phyloP scores from a whole-genome alignment of 2,113 vertebrate species.

The Zosterops japonicus region DNA sequence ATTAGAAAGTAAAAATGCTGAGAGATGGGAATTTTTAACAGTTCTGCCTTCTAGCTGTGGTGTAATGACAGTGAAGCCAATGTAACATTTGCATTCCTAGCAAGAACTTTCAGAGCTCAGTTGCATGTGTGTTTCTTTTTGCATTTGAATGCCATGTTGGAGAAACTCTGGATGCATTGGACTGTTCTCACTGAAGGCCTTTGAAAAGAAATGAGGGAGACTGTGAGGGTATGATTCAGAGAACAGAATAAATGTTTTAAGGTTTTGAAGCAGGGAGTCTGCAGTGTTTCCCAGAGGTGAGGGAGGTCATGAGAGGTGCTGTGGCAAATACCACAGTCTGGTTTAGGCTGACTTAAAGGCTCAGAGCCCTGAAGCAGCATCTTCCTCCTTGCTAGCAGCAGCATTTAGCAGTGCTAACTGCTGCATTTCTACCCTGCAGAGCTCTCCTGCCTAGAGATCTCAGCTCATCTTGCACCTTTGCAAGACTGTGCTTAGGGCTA shows the following conservation, averaged over 20 bases:
- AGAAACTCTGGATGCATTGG: neutral
- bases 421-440: neutral
- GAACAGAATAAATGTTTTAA: neutral
- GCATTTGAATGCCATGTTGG: neutral
- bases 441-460: neutral
- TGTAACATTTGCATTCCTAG: neutral
- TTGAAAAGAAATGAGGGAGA: neutral
- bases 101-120: neutral
- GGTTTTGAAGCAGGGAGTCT: neutral
- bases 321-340: neutral
- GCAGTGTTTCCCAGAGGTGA: neutral
- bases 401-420: neutral
- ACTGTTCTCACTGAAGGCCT: neutral
- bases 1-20: neutral
- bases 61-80: neutral
- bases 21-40: neutral
- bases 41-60: neutral
- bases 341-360: neutral
- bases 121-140: neutral
- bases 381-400: neutral
- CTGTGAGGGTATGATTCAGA: neutral
- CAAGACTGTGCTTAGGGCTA: neutral
- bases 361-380: neutral
- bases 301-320: neutral
- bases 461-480: neutral